Conservation (phyloP, 2,113 vertebrate genomes). For the Corythornis vintsioides region DNA sequence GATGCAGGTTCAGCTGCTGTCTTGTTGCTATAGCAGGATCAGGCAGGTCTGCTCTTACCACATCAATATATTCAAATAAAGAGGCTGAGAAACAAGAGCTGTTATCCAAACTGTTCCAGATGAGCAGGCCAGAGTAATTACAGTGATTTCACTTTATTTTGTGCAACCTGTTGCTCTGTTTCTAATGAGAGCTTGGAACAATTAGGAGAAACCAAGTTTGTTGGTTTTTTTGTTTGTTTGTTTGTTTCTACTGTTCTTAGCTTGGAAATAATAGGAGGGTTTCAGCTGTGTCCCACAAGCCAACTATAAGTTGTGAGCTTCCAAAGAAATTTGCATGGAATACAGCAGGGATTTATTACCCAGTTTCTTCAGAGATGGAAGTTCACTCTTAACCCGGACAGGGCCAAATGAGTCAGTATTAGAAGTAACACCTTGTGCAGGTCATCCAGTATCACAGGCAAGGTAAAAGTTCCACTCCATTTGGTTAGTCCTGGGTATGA, state of each 20-base stretch:
- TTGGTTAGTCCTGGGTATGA: neutral
- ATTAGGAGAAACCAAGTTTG: neutral
- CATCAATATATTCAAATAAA: neutral
- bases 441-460: conserved; percentile 26
- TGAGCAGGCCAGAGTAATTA: neutral
- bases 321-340: neutral
- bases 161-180: neutral
- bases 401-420: conserved; percentile 80
- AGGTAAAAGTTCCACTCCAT: conserved; percentile 3
- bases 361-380: conserved; percentile 77
- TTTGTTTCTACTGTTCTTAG: neutral
- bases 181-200: neutral
- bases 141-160: neutral
- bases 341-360: conserved; percentile 16
- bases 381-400: conserved; percentile 71
- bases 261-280: neutral
- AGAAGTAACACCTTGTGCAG: conserved; percentile 75
- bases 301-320: neutral
- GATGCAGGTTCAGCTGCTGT: neutral
- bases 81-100: neutral
- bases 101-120: neutral
- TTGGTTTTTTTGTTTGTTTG: neutral
- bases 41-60: neutral
- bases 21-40: neutral
- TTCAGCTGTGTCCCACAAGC: neutral